Evolutionary conservation across 2,888 invertebrate genomes (phyloP), one percentile per base, ranked within the genome.

Genomic region (Keiferia lycopersicella): DNA sequence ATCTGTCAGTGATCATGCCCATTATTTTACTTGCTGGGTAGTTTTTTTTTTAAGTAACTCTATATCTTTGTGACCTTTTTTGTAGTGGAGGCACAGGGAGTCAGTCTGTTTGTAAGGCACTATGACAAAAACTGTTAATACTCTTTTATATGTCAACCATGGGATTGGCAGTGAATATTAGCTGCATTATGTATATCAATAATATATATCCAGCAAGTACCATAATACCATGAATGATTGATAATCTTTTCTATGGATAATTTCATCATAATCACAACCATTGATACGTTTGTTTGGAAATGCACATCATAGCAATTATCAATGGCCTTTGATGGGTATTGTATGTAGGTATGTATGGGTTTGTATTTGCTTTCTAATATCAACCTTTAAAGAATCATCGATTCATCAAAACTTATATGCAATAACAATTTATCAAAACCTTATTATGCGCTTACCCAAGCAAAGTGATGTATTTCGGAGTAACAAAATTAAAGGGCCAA

Each of bases 401-500:
- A 53, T 53, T 22, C 14, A 53, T 53, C 22, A 22, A 14, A 22
- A 10, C 51, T 53, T 53, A 20, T 26, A 38, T 34, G 34, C 34
- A 34, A 34, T 34, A 34, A 4, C 34, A 34, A 34, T 34, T 34
- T 8, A 34, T 34, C 34, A 34, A 34, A n/a, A 16, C 34, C 38
- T 39, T 18, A 58, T 20, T 39, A 58, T 20, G 26, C 16, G 10
- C 58, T 58, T 58, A 38, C 58, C 20, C 58, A 58, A 39, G 39
- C 11, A 26, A 39, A 39, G 58, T 18, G 8, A 38, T 18, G 39
- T 20, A 39, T 58, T 39, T 16, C 38, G 39, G 38, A 58, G 7
- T 58, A 22, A 58, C 38, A n/a, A 39, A 10, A 39, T 58, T 39
- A 58, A 56, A 56, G 56, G 56, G 56, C 56, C 26, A 14, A 56